These are phyloP conservation scores for Dicrurus megarhynchus DNA, from an alignment of 2,113 vertebrate species.

Conservation along the genomic window DNA sequence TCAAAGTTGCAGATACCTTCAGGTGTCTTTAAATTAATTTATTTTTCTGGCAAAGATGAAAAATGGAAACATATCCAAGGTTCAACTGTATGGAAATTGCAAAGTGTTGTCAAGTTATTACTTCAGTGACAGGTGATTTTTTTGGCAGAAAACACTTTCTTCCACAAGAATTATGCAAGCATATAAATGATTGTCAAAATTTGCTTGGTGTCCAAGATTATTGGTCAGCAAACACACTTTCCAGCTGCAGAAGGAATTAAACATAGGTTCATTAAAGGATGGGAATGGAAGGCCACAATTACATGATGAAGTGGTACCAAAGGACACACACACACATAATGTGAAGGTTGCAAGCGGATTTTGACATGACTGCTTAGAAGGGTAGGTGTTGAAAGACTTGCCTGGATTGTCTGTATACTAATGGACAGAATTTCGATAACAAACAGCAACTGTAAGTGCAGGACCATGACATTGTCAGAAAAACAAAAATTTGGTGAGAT, in stretches of 20 bases:
- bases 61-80: neutral
- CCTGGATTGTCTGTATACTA: neutral
- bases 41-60: neutral
- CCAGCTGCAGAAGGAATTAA: neutral
- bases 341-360: neutral
- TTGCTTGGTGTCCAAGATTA: neutral
- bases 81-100: neutral
- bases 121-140: neutral
- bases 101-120: neutral
- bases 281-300: neutral
- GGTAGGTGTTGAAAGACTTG: neutral
- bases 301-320: neutral
- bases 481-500: neutral
- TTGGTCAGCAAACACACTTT: neutral
- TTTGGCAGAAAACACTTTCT: neutral
- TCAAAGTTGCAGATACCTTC: neutral
- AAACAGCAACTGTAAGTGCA: neutral
- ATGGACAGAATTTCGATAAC: neutral
- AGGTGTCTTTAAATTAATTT: neutral
- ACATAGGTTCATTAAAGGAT: neutral
- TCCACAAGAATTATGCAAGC: neutral
- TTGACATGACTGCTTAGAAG: neutral
- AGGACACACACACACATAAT: neutral
- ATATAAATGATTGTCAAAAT: neutral
- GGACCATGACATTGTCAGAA: neutral